Evolutionary conservation across 2,888 invertebrate species (phyloP), one percentile per base, ranked within the genome.

Genomic region (Mesorhabditis spiculigera): DNA sequence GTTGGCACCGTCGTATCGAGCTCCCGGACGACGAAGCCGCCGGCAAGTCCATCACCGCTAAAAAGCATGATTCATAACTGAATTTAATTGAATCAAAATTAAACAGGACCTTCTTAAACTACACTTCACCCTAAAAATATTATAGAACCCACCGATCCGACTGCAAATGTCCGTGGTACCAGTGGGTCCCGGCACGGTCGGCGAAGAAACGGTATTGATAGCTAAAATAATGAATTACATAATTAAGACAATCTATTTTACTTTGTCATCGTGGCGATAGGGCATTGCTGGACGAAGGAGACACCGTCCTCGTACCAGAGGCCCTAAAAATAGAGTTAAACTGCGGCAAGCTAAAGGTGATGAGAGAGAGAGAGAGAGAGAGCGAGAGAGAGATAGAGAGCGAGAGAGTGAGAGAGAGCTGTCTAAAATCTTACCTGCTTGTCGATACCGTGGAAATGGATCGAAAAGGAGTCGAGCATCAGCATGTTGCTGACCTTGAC

Each of bases 241-340:
- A n/a, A n/a, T n/a, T n/a, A n/a, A n/a, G n/a, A n/a, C n/a, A n/a
- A n/a, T n/a, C n/a, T n/a, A n/a, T n/a, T 74, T 66, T 65, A 78
- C 76, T 75, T 73, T 66, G 76, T 78, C 5, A 79, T 79, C 8
- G 76, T 73, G 4, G 75, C 58, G 65, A 83, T 82, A 0, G 83
- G 83, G 66, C 83, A 83, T 70, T 83, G 83, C 69, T 83, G 83
- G 4, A 83, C 75, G 65, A 79, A 80, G 5, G 83, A 77, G 8
- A 82, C 82, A 5, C 82, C 82, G 66, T 82, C 82, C 65, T 75
- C 81, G 73, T 71, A 82, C 84, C 84, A 84, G 71, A 81, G 70
- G 63, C 71, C 71, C 43, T 8, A 8, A 63, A n/a, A 63, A n/a
- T 8, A 63, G 10, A 2, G n/a, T 63, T 63, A 63, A 16, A 16